Percentiles rank a stretch among this genome's conserved stretches.
These are phyloP conservation scores for Oscheius sp. DNA, from an alignment of 2,888 invertebrate genomes.

Conservation along the genomic window DNA sequence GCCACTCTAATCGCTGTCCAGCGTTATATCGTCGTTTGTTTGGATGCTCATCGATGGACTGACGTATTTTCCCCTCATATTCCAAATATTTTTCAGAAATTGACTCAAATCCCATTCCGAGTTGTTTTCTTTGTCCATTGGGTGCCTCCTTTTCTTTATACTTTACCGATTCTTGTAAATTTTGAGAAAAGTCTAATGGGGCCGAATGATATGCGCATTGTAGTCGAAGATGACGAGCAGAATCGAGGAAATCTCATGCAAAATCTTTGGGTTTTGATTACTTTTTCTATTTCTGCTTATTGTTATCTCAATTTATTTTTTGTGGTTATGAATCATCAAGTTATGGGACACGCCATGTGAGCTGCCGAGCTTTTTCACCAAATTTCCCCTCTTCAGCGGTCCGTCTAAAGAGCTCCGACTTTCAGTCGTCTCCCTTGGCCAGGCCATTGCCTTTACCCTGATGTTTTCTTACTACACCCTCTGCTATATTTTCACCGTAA, in stretches of 20 bases:
- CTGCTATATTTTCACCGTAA: background rate
- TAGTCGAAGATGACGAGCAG: background rate
- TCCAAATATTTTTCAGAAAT: background rate
- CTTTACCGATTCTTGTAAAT: conserved; percentile 1
- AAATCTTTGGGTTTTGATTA: conserved; percentile 6
- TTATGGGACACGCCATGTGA: background rate
- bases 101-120: conserved; percentile 1
- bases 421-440: conserved; percentile 6
- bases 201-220: conserved; percentile 9
- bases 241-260: background rate
- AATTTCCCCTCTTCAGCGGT: background rate
- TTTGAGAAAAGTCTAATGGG: conserved; percentile 12
- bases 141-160: conserved; percentile 3
- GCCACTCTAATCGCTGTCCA: conserved; percentile 15
- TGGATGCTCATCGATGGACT: background rate
- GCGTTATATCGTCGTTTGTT: conserved; percentile 21
- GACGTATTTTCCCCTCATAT: background rate
- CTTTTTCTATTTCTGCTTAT: conserved; percentile 5
- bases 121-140: conserved; percentile 8
- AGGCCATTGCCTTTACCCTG: background rate
- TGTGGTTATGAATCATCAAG: background rate
- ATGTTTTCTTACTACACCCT: conserved; percentile 1
- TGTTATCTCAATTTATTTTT: conserved; percentile 8
- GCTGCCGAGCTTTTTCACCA: background rate
- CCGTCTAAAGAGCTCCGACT: conserved; percentile 10